Evolutionary conservation across 2,113 vertebrate genomes (phyloP), one percentile per base, ranked within the genome.

Genomic region (Suricata suricatta): DNA sequence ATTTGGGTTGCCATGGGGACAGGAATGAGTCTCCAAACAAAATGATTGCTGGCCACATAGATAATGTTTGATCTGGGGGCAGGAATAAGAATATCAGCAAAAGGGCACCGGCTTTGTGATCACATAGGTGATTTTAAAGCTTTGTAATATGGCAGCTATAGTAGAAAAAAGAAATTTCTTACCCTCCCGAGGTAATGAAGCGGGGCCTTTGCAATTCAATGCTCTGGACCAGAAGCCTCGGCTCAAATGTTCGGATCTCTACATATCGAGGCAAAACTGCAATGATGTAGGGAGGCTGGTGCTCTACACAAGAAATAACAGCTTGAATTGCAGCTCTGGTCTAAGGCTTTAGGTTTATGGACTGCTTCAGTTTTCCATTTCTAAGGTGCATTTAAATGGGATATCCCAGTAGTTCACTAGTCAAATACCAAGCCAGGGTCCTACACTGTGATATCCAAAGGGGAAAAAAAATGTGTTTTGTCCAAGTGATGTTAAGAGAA

Each of bases 11-110:
- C 99, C 98, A 99, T 99, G 5, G 99, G 99, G 54, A 99, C 99
- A 0, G 99, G 99, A 97, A 99, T 99, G 66, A 99, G 99, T 90
- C 99, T 99, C 99, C 99, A 99, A 88, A 99, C 99, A 98, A 99
- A 99, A 98, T 99, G 99, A 99, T 99, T 99, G 98, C 99, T 99
- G 98, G 99, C 99, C 80, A 99, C 99, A 11, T 99, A 99, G 90
- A 99, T 99, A 87, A 99, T 99, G 97, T 99, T 99, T 69, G 99
- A 99, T 93, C 99, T 99, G 98, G n/a, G 98, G 98, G 54, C 88
- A 96, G 66, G n/a, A 87, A n/a, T 1, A 47, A 97, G 68, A 97
- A 31, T 81, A 97, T 88, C 44, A 97, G 19, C 93, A 81, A 68
- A 81, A 87, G 38, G 64, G 4, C 63, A 60, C 4, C 41, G 74